A percentile compares a stretch with the other conserved stretches of the same genome.
Evolutionary conservation across 2,113 vertebrate genomes (phyloP).

Genomic region (Stegastes partitus): DNA sequence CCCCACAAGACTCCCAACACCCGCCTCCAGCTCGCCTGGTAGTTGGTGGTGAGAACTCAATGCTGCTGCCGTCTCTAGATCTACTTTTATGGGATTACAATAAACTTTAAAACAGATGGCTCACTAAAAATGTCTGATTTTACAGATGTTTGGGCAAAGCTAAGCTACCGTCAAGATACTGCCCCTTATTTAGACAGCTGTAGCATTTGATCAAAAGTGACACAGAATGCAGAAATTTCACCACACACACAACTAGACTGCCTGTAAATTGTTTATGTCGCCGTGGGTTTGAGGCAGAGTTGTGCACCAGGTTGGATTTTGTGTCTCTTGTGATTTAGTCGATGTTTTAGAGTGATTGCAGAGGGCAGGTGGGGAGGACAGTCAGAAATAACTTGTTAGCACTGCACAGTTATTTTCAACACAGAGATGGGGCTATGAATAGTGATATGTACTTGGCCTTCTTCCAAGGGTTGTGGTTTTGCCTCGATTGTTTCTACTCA

Average conservation of each 20-base stretch:
- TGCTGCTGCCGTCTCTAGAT: not conserved
- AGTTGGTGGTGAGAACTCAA: slow-evolving; percentile 9
- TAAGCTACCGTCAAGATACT: not conserved
- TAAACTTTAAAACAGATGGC: slow-evolving; percentile 55
- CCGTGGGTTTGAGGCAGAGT: not conserved
- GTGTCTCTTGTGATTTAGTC: slow-evolving; percentile 15
- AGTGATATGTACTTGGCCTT: slow-evolving; percentile 23
- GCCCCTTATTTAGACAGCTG: not conserved
- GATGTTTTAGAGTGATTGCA: slow-evolving; percentile 47
- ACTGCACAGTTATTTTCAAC: slow-evolving; percentile 68
- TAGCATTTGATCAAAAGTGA: not conserved
- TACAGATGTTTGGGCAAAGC: slow-evolving; percentile 39
- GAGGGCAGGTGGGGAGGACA: slow-evolving; percentile 42
- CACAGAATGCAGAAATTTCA: not conserved
- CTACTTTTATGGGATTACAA: slow-evolving; percentile 21
- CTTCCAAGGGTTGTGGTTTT: slow-evolving; percentile 28
- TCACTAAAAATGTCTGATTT: slow-evolving; percentile 30
- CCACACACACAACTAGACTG: not conserved
- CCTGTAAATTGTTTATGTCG: not conserved
- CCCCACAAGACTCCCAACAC: slow-evolving; percentile 32
- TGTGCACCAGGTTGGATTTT: slow-evolving; percentile 6
- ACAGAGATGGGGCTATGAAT: slow-evolving; percentile 45
- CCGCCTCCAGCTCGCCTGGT: not conserved
- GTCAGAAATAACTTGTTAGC: slow-evolving; percentile 68
- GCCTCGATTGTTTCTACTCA: slow-evolving; percentile 41